Evolutionary conservation across 2,113 vertebrate genomes (phyloP).

Genomic region (Candoia aspera): DNA sequence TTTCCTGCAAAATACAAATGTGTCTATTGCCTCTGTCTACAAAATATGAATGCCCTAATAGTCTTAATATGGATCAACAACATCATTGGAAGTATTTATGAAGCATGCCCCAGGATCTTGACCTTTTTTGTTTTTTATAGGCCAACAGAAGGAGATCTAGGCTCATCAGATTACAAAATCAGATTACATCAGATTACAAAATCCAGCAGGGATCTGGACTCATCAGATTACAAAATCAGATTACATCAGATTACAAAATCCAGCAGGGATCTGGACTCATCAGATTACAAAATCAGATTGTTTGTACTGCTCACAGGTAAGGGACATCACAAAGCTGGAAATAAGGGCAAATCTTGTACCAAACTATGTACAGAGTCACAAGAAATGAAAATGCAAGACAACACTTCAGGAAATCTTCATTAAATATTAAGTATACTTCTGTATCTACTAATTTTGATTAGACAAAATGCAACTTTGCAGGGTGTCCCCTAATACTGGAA

Average conservation of each 20-base stretch:
- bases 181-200: too few relatives aligned
- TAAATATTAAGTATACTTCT: background rate
- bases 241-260: too few relatives aligned
- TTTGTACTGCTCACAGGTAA: background rate
- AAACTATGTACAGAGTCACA: background rate
- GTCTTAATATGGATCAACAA: background rate
- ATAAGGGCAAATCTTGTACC: background rate
- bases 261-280: background rate
- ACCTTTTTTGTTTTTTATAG: background rate
- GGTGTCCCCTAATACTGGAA: background rate
- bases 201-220: background rate
- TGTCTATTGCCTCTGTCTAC: background rate
- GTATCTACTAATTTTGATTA: background rate
- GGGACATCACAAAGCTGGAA: background rate
- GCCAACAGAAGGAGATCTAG: background rate
- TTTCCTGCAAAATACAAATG: background rate
- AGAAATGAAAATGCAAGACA: background rate
- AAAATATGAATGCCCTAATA: background rate
- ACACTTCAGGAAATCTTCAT: fast-evolving
- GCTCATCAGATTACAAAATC: background rate
- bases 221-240: too few relatives aligned
- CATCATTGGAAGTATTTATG: background rate
- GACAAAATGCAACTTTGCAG: background rate
- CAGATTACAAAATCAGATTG: background rate
- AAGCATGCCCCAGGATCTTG: background rate